Percentiles rank a stretch among this genome's conserved stretches.
Evolutionary conservation across 2,888 invertebrate genomes (phyloP).

Genomic region (Chrysina gloriosa): DNA sequence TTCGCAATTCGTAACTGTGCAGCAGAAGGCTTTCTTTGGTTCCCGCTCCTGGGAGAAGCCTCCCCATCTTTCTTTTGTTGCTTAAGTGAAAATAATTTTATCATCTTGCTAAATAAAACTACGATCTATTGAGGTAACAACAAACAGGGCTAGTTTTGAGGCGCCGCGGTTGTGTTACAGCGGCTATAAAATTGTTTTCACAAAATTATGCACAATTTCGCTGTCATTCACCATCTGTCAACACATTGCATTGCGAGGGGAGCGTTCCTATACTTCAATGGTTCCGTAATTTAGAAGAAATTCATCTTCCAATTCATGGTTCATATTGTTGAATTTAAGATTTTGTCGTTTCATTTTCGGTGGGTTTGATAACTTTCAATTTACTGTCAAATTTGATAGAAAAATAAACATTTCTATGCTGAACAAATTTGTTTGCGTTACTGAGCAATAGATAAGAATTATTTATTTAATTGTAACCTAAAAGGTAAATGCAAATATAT

Average conservation of each 20-base stretch:
- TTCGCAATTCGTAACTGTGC: constrained; percentile 97
- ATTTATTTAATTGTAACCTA: too few relatives aligned
- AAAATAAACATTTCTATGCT: constrained; percentile 4
- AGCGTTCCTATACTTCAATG: constrained; percentile 39
- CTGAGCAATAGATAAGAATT: constrained; percentile 10
- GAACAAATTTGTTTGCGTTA: not conserved
- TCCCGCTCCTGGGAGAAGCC: constrained; percentile 77
- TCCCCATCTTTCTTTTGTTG: constrained; percentile 99
- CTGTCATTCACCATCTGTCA: constrained; percentile 49
- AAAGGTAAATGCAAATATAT: not conserved
- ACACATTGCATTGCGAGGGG: constrained; percentile 40
- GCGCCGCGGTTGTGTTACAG: constrained; percentile 36
- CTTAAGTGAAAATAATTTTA: constrained; percentile 97
- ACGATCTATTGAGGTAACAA: constrained; percentile 35
- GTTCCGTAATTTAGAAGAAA: constrained; percentile 22
- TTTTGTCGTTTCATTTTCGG: constrained; percentile 28
- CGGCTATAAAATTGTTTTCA: constrained; percentile 47
- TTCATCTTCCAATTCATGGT: not conserved
- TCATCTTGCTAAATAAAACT: constrained; percentile 71
- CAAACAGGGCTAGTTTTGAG: constrained; percentile 18
- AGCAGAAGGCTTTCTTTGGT: constrained; percentile 94
- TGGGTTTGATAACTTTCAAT: constrained; percentile 35
- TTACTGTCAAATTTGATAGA: constrained; percentile 39
- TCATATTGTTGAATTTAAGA: constrained; percentile 28
- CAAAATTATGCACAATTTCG: constrained; percentile 47